Conservation (phyloP, 1,140 invertebrate genomes). For the Andrena cerasifolii region DNA sequence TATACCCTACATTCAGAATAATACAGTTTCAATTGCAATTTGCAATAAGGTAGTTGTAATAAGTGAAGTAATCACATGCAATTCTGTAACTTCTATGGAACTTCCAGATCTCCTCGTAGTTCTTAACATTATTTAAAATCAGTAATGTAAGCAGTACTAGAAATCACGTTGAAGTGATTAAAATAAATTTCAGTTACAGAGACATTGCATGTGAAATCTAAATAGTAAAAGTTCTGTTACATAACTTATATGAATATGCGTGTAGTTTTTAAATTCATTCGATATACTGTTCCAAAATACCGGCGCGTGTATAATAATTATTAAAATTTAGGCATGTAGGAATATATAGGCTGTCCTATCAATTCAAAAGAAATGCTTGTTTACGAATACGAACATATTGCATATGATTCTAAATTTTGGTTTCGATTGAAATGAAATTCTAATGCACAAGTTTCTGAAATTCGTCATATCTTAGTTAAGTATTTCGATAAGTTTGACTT, state of each 20-base stretch:
- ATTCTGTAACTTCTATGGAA: not conserved
- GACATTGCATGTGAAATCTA: not conserved
- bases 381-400: not conserved
- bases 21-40: not conserved
- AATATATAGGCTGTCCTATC: slow-evolving; percentile 4
- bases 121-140: not conserved
- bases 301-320: not conserved
- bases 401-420: not conserved
- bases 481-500: slow-evolving; percentile 19
- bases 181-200: not conserved
- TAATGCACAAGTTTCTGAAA: not conserved
- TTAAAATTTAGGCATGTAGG: not conserved
- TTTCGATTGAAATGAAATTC: not conserved
- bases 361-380: slow-evolving; percentile 7
- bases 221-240: not conserved
- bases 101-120: not conserved
- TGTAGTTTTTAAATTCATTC: not conserved
- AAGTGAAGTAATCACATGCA: not conserved
- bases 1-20: not conserved
- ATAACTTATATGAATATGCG: not conserved
- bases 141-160: not conserved
- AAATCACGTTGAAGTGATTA: not conserved
- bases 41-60: not conserved
- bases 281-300: not conserved
- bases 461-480: not conserved